A percentile compares a stretch with the other conserved stretches of the same genome.
phyloP scores from a whole-genome alignment of 2,797 vertebrate species.

The Myotis daubentonii region DNA sequence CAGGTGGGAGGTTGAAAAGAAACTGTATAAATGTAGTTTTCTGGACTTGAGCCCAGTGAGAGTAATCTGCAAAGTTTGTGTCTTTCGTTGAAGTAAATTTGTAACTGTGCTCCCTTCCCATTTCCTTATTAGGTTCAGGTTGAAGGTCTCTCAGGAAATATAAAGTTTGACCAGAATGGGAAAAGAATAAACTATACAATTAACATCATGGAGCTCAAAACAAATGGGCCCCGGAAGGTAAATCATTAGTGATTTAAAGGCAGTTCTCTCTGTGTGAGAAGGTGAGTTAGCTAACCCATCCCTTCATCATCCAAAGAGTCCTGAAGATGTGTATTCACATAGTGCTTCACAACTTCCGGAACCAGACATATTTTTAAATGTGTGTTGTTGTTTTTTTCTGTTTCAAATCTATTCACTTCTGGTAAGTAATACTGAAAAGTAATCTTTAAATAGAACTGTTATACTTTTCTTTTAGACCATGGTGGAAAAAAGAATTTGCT shows the following conservation, averaged over 20 bases:
- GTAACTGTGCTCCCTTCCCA: conserved; percentile 28
- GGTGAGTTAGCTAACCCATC: conserved; percentile 63
- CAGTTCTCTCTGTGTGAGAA: conserved; percentile 31
- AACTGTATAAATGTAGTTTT: neutral
- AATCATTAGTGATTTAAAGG: conserved; percentile 68
- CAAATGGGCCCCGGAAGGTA: conserved; percentile 97
- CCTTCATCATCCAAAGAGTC: neutral
- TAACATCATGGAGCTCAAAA: conserved; percentile 99
- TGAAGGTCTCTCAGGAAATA: conserved; percentile 97
- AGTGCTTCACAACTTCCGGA: neutral
- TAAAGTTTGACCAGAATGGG: conserved; percentile 99
- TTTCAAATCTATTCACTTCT: neutral
- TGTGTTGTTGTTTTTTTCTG: neutral
- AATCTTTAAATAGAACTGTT: neutral
- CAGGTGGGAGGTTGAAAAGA: neutral
- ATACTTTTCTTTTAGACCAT: neutral
- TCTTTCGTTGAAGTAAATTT: conserved; percentile 29
- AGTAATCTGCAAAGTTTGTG: neutral
- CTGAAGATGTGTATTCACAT: neutral
- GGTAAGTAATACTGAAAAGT: conserved; percentile 46
- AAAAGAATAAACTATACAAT: conserved; percentile 98
- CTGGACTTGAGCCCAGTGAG: neutral
- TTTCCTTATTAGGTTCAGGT: conserved; percentile 92
- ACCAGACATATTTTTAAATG: neutral
- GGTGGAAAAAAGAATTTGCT: neutral